Evolutionary conservation across 1,140 invertebrate genomes (phyloP).

Genomic region (Drosophila burlai): DNA sequence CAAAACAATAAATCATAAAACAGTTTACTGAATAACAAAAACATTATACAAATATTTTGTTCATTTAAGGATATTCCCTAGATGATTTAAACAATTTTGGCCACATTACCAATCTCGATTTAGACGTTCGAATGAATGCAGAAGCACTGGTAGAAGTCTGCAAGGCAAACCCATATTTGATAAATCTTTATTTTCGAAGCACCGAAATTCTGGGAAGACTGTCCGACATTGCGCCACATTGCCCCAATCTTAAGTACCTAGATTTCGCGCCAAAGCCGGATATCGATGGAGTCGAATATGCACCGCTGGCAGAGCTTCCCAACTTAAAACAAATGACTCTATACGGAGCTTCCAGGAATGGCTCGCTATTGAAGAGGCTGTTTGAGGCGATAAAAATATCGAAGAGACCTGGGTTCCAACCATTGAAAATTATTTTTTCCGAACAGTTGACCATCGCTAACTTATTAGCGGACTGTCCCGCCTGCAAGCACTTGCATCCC

Average conservation of each 20-base stretch:
- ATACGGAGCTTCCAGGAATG: background rate
- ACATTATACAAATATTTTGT: too few species aligned
- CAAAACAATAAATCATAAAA: background rate
- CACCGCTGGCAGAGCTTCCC: too few species aligned
- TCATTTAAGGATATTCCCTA: background rate
- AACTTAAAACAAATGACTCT: background rate
- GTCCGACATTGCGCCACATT: background rate
- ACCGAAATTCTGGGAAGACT: background rate
- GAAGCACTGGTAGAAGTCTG: too few species aligned
- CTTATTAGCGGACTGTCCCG: too few species aligned
- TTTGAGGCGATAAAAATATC: background rate
- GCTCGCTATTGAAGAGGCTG: background rate
- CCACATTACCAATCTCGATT: accelerated
- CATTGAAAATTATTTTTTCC: background rate
- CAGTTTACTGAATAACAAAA: background rate
- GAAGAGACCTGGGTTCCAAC: too few species aligned
- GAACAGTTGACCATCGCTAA: background rate
- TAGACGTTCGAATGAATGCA: background rate
- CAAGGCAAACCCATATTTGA: background rate
- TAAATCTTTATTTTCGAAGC: accelerated
- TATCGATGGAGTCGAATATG: background rate
- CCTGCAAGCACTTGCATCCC: too few species aligned
- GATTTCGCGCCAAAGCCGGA: background rate
- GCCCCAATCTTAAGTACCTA: background rate
- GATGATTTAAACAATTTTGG: background rate